Evolutionary conservation across 2,888 invertebrate species (phyloP).

Genomic region (Andrena trimmerana): DNA sequence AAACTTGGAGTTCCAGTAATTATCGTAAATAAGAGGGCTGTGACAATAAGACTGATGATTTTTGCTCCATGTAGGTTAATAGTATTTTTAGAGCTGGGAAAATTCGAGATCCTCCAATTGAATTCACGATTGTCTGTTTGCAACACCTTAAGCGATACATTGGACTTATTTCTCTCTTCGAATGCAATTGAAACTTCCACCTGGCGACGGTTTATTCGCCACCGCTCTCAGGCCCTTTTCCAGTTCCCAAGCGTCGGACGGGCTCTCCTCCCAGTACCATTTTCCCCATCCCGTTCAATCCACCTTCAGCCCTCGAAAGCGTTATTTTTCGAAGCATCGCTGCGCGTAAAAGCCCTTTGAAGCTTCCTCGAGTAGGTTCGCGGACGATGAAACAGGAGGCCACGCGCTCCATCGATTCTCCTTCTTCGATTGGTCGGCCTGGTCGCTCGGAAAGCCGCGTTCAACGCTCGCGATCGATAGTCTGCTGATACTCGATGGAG

Average conservation of each 20-base stretch:
- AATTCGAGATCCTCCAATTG: background rate
- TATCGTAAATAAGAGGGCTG: too few relatives aligned
- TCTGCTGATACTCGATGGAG: constrained; percentile 15
- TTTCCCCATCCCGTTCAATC: constrained; percentile 49
- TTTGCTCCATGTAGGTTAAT: too few relatives aligned
- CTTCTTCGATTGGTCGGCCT: background rate
- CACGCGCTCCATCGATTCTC: constrained; percentile 11
- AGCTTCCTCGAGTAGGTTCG: constrained; percentile 44
- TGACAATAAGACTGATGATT: too few relatives aligned
- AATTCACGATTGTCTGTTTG: background rate
- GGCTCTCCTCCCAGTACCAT: constrained; percentile 30
- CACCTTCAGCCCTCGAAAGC: constrained; percentile 50
- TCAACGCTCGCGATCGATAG: constrained; percentile 38
- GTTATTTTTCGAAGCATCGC: constrained; percentile 57
- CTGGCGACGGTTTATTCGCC: constrained; percentile 41
- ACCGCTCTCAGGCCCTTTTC: constrained; percentile 24
- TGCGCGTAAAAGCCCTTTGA: constrained; percentile 48
- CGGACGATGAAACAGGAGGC: constrained; percentile 53
- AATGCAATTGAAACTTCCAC: constrained; percentile 20
- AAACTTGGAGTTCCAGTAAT: too few relatives aligned
- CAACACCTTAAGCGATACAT: constrained; percentile 14
- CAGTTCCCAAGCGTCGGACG: constrained; percentile 30
- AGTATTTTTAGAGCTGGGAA: too few relatives aligned
- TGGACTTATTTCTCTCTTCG: background rate
- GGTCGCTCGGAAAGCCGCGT: constrained; percentile 28